Conservation (phyloP, 1,140 invertebrate species). For the Leptinotarsa texana region DNA sequence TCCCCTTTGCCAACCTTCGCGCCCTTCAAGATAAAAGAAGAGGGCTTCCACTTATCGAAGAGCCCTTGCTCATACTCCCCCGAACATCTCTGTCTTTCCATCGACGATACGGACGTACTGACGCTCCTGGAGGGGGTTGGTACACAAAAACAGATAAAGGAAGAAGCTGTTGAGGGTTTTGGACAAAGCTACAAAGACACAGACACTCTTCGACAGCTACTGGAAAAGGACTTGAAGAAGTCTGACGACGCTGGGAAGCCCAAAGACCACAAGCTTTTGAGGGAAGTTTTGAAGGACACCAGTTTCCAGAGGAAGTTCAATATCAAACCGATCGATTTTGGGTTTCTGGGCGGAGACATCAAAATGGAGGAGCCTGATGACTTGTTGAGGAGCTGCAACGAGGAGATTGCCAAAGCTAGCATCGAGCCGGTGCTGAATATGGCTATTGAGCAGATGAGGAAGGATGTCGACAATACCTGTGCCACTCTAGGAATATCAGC, state of each 20-base stretch:
- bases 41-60: slow-evolving; percentile 49
- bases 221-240: slow-evolving; percentile 44
- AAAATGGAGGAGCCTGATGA: slow-evolving; percentile 66
- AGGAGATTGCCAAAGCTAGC: slow-evolving; percentile 69
- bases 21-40: slow-evolving; percentile 58
- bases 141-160: slow-evolving; percentile 51
- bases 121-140: slow-evolving; percentile 37
- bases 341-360: slow-evolving; percentile 60
- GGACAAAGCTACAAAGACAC: slow-evolving; percentile 56
- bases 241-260: slow-evolving; percentile 48
- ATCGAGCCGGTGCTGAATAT: slow-evolving; percentile 83
- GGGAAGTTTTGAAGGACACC: slow-evolving; percentile 80
- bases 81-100: slow-evolving; percentile 30
- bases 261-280: slow-evolving; percentile 75
- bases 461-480: slow-evolving; percentile 83
- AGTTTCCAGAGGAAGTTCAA: slow-evolving; percentile 82
- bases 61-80: slow-evolving; percentile 38
- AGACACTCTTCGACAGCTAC: slow-evolving; percentile 42
- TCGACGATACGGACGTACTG: slow-evolving; percentile 34
- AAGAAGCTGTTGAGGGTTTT: slow-evolving; percentile 52
- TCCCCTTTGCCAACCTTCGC: slow-evolving; percentile 42
- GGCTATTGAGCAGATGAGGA: slow-evolving; percentile 82
- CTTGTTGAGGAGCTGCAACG: slow-evolving; percentile 60
- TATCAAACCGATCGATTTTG: slow-evolving; percentile 73
- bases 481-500: slow-evolving; percentile 81